Conservation (phyloP, 1,140 invertebrate species). For the Dermatophagoides farinae region DNA sequence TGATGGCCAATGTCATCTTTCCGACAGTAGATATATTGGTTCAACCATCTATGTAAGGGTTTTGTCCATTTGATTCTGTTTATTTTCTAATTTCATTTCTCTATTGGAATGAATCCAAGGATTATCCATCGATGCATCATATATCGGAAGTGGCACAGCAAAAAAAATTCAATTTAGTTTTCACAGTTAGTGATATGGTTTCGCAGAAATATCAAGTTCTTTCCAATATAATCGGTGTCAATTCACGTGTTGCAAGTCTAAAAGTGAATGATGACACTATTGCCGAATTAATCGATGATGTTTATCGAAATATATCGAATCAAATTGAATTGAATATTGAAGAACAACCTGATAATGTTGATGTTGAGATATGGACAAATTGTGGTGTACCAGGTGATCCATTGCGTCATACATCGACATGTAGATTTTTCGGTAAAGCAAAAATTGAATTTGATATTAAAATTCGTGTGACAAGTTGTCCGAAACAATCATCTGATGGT, state of each 20-base stretch:
- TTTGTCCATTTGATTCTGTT: neutral
- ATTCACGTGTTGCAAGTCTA: conserved; percentile 3
- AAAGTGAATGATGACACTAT: conserved; percentile 1
- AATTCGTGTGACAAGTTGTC: conserved; percentile 7
- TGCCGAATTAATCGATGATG: conserved; percentile 12
- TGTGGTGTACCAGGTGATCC: neutral
- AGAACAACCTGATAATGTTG: neutral
- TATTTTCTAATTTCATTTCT: too few species aligned
- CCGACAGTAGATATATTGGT: conserved; percentile 26
- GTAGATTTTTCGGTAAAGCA: neutral
- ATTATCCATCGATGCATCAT: conserved; percentile 86
- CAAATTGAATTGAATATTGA: conserved; percentile 6
- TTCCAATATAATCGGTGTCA: conserved; percentile 18
- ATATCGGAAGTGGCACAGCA: conserved; percentile 61
- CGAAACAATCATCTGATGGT: neutral
- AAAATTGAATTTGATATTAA: conserved; percentile 5
- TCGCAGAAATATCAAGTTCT: conserved; percentile 46
- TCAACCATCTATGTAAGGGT: neutral
- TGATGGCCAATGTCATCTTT: conserved; percentile 34
- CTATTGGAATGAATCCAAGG: conserved; percentile 36
- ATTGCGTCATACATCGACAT: neutral
- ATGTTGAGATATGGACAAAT: conserved; percentile 7
- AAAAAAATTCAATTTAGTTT: conserved; percentile 87
- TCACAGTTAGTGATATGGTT: conserved; percentile 74
- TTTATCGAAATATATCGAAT: conserved; percentile 7